phyloP scores from a whole-genome alignment of 2,888 invertebrate genomes.

The Tetragonisca angustula region DNA sequence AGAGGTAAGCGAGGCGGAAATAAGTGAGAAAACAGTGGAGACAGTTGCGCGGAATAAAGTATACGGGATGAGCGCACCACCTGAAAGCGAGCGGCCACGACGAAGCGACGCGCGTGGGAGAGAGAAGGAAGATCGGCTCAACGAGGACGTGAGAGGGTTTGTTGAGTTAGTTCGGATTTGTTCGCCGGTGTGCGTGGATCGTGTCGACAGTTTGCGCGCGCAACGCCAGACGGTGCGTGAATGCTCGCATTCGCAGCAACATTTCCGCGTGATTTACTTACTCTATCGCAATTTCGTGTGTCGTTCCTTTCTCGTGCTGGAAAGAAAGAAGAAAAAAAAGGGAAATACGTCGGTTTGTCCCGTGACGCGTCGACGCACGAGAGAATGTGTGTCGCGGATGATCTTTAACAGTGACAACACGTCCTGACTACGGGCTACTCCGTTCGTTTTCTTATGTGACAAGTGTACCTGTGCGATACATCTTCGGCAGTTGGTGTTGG shows the following conservation, averaged over 20 bases:
- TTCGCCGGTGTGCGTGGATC: slow-evolving; percentile 74
- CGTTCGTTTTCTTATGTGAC: slow-evolving; percentile 57
- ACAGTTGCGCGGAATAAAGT: slow-evolving; percentile 11
- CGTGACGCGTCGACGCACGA: slow-evolving; percentile 27
- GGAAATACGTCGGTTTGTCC: not conserved
- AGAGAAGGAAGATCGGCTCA: slow-evolving; percentile 49
- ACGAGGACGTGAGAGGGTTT: slow-evolving; percentile 59
- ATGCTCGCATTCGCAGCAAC: slow-evolving; percentile 46
- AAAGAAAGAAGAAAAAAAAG: too few relatives aligned
- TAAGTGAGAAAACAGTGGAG: not conserved
- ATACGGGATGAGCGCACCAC: slow-evolving; percentile 46
- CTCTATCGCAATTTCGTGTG: slow-evolving; percentile 15
- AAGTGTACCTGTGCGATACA: slow-evolving; percentile 48
- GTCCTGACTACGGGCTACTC: slow-evolving; percentile 32
- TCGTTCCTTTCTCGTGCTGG: not conserved
- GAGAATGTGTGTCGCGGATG: slow-evolving; percentile 64
- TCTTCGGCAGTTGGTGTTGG: slow-evolving; percentile 44
- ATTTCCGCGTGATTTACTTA: slow-evolving; percentile 36
- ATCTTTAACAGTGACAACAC: slow-evolving; percentile 62
- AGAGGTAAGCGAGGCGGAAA: slow-evolving; percentile 2
- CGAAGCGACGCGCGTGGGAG: slow-evolving; percentile 25
- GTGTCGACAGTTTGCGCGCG: slow-evolving; percentile 52
- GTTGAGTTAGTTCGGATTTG: slow-evolving; percentile 78
- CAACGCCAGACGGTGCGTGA: slow-evolving; percentile 49
- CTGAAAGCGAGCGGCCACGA: slow-evolving; percentile 43